A percentile compares a stretch with the other conserved stretches of the same genome.
Conservation (phyloP, 2,888 invertebrate genomes). For the Sesamia inferens region DNA sequence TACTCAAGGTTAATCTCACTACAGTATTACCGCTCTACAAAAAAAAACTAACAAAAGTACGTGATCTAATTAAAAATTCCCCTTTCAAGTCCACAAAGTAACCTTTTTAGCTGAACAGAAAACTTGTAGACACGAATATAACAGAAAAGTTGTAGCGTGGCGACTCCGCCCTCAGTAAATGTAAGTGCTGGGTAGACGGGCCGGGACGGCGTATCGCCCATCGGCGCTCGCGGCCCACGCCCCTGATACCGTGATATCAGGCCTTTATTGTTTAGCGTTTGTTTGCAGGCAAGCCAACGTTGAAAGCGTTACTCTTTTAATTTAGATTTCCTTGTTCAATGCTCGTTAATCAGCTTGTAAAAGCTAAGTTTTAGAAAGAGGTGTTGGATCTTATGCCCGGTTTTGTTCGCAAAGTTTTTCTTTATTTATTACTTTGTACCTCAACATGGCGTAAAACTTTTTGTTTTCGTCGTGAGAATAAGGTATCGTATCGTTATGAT, state of each 20-base stretch:
- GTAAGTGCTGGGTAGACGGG: conserved; percentile 53
- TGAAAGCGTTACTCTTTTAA: conserved; percentile 58
- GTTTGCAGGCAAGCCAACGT: conserved; percentile 45
- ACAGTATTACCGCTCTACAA: conserved; percentile 41
- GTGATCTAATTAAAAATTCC: conserved; percentile 66
- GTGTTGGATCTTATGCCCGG: conserved; percentile 32
- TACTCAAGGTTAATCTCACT: conserved; percentile 36
- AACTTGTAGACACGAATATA: conserved; percentile 64
- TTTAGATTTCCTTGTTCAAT: conserved; percentile 53
- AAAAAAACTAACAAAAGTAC: conserved; percentile 57
- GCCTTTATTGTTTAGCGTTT: conserved; percentile 58
- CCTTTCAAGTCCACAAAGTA: conserved; percentile 52
- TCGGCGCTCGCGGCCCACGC: conserved; percentile 43
- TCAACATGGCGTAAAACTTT: conserved; percentile 1
- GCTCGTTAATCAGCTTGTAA: conserved; percentile 61
- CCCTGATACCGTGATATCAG: conserved; percentile 48
- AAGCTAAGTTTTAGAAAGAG: conserved; percentile 45
- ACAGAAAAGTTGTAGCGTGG: conserved; percentile 59
- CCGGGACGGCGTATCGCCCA: conserved; percentile 46
- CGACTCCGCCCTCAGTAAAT: conserved; percentile 55
- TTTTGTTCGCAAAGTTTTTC: conserved; percentile 45
- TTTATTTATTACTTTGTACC: conserved; percentile 48
- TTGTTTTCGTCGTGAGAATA: neutral
- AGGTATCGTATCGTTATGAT: neutral
- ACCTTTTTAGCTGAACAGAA: conserved; percentile 63